Conservation (phyloP, 2,797 vertebrate species). For the Cryptoblepharus egeriae region DNA sequence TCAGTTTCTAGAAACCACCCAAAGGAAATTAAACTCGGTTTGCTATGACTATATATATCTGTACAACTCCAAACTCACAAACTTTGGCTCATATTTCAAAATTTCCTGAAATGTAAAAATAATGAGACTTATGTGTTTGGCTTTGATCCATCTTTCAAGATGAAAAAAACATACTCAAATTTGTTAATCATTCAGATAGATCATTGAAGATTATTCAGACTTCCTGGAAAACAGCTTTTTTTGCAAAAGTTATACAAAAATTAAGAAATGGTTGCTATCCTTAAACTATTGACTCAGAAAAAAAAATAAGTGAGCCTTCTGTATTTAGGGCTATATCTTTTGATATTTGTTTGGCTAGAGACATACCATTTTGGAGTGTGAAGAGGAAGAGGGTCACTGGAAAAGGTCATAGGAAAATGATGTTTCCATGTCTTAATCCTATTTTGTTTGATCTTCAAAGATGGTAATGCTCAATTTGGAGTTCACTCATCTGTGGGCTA, state of each 20-base stretch:
- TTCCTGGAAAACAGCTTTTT: background rate
- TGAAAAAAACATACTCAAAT: accelerated
- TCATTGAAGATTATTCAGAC: background rate
- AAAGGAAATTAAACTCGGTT: background rate
- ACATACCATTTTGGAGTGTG: constrained; percentile 49
- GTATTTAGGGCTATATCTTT: constrained; percentile 50
- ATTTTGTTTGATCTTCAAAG: constrained; percentile 78
- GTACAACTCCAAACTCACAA: background rate
- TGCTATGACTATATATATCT: background rate
- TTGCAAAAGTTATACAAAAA: background rate
- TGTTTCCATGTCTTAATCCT: constrained; percentile 49
- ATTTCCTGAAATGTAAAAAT: background rate
- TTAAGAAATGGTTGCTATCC: constrained; percentile 21
- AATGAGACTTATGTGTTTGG: background rate
- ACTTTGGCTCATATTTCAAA: background rate
- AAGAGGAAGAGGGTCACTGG: constrained; percentile 44
- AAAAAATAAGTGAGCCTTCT: constrained; percentile 42
- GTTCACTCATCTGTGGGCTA: constrained; percentile 73
- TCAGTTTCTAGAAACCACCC: background rate
- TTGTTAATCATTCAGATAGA: background rate
- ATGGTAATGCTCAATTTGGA: constrained; percentile 74
- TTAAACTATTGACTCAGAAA: constrained; percentile 26
- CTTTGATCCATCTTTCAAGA: constrained; percentile 8
- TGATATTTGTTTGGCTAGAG: constrained; percentile 38
- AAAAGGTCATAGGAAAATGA: constrained; percentile 53